A percentile compares a stretch with the other conserved stretches of the same genome.
These are phyloP conservation scores for Oreochromis niloticus DNA, from an alignment of 2,113 vertebrate genomes.

Conservation along the genomic window DNA sequence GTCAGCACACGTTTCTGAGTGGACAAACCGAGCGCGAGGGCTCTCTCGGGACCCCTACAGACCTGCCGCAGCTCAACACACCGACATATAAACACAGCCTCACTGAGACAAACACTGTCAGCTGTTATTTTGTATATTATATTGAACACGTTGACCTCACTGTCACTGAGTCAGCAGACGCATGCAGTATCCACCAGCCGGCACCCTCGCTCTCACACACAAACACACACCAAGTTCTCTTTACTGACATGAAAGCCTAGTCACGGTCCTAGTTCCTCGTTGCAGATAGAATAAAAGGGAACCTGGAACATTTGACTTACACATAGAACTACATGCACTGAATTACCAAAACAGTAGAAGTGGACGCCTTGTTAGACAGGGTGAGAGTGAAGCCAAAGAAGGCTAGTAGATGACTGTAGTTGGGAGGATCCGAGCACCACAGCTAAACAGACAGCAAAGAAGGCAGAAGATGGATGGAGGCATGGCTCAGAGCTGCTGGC, in stretches of 20 bases:
- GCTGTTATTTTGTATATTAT: neutral
- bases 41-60: neutral
- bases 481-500: neutral
- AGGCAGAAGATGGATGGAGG: neutral
- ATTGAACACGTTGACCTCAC: neutral
- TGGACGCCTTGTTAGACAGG: neutral
- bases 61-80: slow-evolving; percentile 3
- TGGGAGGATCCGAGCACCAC: neutral
- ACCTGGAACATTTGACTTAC: neutral
- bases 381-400: neutral
- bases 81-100: neutral
- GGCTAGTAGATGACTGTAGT: neutral
- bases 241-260: neutral
- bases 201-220: neutral
- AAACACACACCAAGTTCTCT: neutral
- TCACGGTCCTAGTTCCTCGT: neutral
- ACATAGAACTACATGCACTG: neutral
- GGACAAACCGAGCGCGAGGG: neutral
- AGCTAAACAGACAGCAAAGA: neutral
- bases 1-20: slow-evolving; percentile 25
- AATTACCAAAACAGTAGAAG: neutral
- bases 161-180: neutral
- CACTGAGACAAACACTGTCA: neutral
- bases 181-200: neutral
- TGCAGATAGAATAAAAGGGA: neutral